Base-by-base conservation (phyloP, 2,113 vertebrate species). In the Microtus ochrogaster region DNA sequence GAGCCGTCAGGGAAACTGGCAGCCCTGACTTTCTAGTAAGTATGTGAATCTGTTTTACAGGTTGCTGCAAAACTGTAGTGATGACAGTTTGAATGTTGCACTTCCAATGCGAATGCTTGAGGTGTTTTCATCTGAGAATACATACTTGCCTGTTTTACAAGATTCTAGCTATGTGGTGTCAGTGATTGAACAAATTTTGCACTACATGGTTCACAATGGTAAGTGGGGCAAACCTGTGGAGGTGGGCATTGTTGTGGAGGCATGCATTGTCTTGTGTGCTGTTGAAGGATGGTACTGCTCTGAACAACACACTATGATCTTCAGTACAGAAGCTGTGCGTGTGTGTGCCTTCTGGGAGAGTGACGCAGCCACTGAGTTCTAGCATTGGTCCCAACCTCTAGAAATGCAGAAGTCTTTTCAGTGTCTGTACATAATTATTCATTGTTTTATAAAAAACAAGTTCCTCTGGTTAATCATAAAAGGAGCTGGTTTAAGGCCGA, bases 171-270 rank as follows among this genome's bases (percentile, higher is more conserved):
- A 97, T 92, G 99, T 99, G 98, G 99, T 98, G 95, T 99, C 99
- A n/a, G 97, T 99, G 98, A 98, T 99, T 76, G 99, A 99, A 98
- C 99, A 99, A 98, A 99, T 99, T 99, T 99, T 99, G 99, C 99
- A 99, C 99, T 99, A 99, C 98, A 99, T 99, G 99, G 98, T 99
- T 98, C 99, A 99, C 96, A 99, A 99, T 99, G 99, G 99, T 99
- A 97, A 98, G 99, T 3, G 17, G 58, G 16, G 22, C 52, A 63
- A 33, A 65, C 6, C 6, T 58, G n/a, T 36, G 63, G 36, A 49
- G 30, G 2, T 36, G 8, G 39, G 28, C 2, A 11, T 73, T 30
- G 30, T 0, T 16, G 21, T 49, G 28, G 17, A 66, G 70, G 7
- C 16, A 65, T 61, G 12, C 5, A 3, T 21, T 77, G 52, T 12